Conservation (phyloP, 1,140 invertebrate species). For the Pseudachorutes palmiensis region DNA sequence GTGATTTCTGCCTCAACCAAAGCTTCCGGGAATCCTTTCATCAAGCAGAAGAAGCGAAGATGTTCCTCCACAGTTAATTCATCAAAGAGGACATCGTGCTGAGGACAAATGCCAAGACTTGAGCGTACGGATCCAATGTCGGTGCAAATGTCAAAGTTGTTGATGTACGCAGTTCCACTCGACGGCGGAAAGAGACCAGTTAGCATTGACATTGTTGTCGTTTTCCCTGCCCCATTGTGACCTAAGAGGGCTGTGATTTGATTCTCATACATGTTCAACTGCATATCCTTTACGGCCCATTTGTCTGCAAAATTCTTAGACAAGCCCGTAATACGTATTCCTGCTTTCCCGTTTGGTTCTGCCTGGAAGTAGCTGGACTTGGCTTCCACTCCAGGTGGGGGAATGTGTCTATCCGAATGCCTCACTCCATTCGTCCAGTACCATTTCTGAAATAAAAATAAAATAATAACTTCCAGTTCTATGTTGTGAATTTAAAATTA, state of each 20-base stretch:
- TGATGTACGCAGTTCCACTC: conserved; percentile 54
- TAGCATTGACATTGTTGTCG: conserved; percentile 66
- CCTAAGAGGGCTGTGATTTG: conserved; percentile 62
- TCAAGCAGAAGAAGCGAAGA: conserved; percentile 52
- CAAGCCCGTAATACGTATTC: conserved; percentile 56
- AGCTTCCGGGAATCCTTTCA: conserved; percentile 27
- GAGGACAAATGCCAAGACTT: conserved; percentile 60
- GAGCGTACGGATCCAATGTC: conserved; percentile 48
- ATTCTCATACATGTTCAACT: conserved; percentile 60
- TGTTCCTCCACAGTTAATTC: conserved; percentile 53
- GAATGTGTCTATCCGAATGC: conserved; percentile 40
- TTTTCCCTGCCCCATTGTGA: conserved; percentile 33
- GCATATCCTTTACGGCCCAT: conserved; percentile 53
- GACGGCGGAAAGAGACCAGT: conserved; percentile 61
- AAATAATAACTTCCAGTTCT: too few relatives aligned
- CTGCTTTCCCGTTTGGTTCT: conserved; percentile 51
- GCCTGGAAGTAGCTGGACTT: conserved; percentile 47
- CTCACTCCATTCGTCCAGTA: conserved; percentile 39
- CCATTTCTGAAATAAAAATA: conserved; percentile 34
- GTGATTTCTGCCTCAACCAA: conserved; percentile 27
- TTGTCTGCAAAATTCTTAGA: conserved; percentile 42
- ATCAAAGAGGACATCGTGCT: conserved; percentile 54
- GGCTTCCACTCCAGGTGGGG: conserved; percentile 46
- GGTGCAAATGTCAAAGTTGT: conserved; percentile 54
- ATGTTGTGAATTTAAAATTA: too few relatives aligned